Evolutionary conservation across 2,888 invertebrate species (phyloP).

Genomic region (Polylopha cassiicola): DNA sequence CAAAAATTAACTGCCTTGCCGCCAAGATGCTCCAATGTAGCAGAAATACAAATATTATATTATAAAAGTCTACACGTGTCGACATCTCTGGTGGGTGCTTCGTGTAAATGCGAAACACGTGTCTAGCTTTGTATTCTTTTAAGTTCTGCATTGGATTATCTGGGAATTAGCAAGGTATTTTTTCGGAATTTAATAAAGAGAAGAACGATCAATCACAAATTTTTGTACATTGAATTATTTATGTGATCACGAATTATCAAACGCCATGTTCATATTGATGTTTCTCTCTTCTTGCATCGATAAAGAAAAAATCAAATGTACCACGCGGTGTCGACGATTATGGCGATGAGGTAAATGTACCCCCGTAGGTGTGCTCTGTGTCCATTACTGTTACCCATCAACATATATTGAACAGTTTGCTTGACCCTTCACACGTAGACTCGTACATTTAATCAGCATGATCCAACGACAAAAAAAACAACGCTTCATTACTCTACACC

Average conservation of each 20-base stretch:
- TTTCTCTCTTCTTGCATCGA: slow-evolving; percentile 79
- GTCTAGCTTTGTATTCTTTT: no score
- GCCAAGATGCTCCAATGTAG: no score
- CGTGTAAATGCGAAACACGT: no score
- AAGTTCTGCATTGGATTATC: no score
- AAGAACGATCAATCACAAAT: slow-evolving; percentile 5
- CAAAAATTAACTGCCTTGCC: no score
- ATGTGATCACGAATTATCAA: slow-evolving; percentile 41
- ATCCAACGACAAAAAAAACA: slow-evolving; percentile 24
- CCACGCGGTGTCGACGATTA: slow-evolving; percentile 95
- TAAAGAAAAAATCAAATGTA: slow-evolving; percentile 94
- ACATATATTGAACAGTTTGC: slow-evolving; percentile 35
- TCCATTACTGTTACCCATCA: slow-evolving; percentile 48
- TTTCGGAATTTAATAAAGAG: no score
- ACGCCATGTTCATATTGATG: slow-evolving; percentile 70
- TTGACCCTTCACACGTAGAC: slow-evolving; percentile 48
- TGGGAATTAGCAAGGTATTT: no score
- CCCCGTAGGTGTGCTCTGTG: slow-evolving; percentile 68
- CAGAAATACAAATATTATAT: no score
- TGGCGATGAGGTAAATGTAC: slow-evolving; percentile 90
- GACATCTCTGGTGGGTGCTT: no score
- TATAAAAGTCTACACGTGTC: no score
- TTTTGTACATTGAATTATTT: slow-evolving; percentile 33
- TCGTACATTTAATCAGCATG: slow-evolving; percentile 41
- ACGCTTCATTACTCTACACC: slow-evolving; percentile 35